A percentile compares a stretch with the other conserved stretches of the same genome.
These are phyloP conservation scores for Anguilla pacifica DNA, from an alignment of 2,797 vertebrate species.

Conservation along the genomic window DNA sequence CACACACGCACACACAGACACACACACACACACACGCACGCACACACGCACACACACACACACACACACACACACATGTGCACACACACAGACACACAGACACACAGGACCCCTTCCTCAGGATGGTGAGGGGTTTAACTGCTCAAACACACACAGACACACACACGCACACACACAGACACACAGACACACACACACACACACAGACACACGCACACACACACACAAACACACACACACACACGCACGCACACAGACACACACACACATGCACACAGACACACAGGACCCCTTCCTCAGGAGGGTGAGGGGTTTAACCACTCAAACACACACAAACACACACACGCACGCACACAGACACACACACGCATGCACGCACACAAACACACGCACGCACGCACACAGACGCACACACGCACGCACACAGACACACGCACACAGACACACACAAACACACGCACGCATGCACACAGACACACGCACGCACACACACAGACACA, in stretches of 20 bases:
- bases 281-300: conserved; percentile 80
- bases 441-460: no score
- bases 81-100: neutral
- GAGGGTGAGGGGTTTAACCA: conserved; percentile 78
- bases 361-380: neutral
- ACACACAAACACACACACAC: conserved; percentile 48
- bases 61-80: neutral
- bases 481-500: no score
- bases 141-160: neutral
- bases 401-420: neutral
- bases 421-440: no score
- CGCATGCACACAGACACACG: no score
- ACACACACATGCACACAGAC: no score
- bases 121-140: conserved; percentile 82
- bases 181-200: neutral
- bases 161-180: neutral
- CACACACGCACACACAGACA: conserved; percentile 6
- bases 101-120: conserved; percentile 72
- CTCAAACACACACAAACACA: neutral
- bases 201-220: conserved; percentile 49
- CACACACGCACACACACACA: neutral
- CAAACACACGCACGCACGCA: conserved; percentile 50
- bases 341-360: conserved; percentile 5
- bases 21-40: neutral
- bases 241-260: neutral